These are phyloP conservation scores for Spilosoma lubricipeda DNA, from an alignment of 2,888 invertebrate genomes.

Conservation along the genomic window DNA sequence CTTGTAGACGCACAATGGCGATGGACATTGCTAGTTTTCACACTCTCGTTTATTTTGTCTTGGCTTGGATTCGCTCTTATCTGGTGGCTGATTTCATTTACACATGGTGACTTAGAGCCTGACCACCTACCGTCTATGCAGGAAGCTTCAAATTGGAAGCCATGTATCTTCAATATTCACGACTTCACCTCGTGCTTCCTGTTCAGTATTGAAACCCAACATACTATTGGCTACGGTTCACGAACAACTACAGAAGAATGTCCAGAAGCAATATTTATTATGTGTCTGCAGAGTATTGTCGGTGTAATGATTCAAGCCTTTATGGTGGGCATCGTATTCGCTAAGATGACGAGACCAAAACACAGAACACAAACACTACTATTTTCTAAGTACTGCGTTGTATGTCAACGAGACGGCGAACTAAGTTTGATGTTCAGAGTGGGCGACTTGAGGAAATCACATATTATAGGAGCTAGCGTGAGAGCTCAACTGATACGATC, in stretches of 20 bases:
- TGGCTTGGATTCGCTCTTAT: conserved; percentile 94
- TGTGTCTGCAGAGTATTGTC: conserved; percentile 95
- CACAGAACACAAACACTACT: conserved; percentile 95
- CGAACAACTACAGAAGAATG: conserved; percentile 95
- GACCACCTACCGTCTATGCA: conserved; percentile 85
- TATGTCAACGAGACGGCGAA: conserved; percentile 94
- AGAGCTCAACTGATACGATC: conserved; percentile 93
- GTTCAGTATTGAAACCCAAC: conserved; percentile 97
- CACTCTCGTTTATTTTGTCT: conserved; percentile 93
- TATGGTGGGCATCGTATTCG: conserved; percentile 94
- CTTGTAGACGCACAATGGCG: conserved; percentile 97
- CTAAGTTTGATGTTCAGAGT: conserved; percentile 95
- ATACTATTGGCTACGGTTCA: conserved; percentile 96
- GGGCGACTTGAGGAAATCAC: conserved; percentile 95
- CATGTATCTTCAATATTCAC: conserved; percentile 93
- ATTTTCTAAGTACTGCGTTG: conserved; percentile 93
- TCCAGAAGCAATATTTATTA: conserved; percentile 94
- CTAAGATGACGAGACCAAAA: conserved; percentile 96
- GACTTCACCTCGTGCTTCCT: conserved; percentile 95
- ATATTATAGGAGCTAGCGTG: conserved; percentile 95
- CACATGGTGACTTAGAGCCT: conserved; percentile 92
- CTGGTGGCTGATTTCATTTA: conserved; percentile 95
- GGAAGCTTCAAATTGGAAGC: conserved; percentile 87
- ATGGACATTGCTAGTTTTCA: conserved; percentile 95
- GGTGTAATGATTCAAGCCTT: conserved; percentile 94